Base-by-base conservation (phyloP, 92 coral and sea anemone genomes). In the Phenganax stokvisi region DNA sequence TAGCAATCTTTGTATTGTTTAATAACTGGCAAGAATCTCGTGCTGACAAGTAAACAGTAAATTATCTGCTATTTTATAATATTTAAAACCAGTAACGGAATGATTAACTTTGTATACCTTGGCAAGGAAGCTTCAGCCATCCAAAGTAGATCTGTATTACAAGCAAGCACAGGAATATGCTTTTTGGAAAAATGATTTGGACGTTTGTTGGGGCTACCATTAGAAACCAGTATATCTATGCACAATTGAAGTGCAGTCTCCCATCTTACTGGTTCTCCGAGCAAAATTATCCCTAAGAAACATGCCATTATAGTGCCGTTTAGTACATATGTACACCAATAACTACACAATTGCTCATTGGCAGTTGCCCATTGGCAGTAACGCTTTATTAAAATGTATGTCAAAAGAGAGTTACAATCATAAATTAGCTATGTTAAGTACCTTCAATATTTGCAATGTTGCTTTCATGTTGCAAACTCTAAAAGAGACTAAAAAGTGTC, bases 231-330 rank as follows among this genome's bases (percentile, higher is more conserved):
- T 16, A 90, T 56, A 66, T 90, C 93, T 80, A 83, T 85, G 29
- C 88, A 68, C 52, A 90, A 68, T 84, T 90, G 93, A 51, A 90
- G 81, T n/a, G 72, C 81, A 75, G 89, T 87, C 82, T 90, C 93
- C 93, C 93, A 90, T 66, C 89, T 59, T 29, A 90, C 85, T 55
- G 93, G 91, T 63, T 90, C 93, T n/a, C 93, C 93, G 68, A 90
- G 83, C 83, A 90, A 59, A 53, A 90, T 60, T 62, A 90, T 83
- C 0, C 89, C 93, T 90, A 58, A 17, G n/a, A 73, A n/a, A 73
- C 20, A 52, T 20, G 55, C 65, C 65, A 59, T 59, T 13, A 64
- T 9, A 64, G 3, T 56, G 12, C 12, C 60, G 3, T 10, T 56
- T 15, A 56, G 60, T 56, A 56, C 12, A 56, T 56, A 8, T 56